Percentiles rank a stretch among this genome's conserved stretches.
phyloP scores from a whole-genome alignment of 2,797 vertebrate species.

The Darevskia mixta region DNA sequence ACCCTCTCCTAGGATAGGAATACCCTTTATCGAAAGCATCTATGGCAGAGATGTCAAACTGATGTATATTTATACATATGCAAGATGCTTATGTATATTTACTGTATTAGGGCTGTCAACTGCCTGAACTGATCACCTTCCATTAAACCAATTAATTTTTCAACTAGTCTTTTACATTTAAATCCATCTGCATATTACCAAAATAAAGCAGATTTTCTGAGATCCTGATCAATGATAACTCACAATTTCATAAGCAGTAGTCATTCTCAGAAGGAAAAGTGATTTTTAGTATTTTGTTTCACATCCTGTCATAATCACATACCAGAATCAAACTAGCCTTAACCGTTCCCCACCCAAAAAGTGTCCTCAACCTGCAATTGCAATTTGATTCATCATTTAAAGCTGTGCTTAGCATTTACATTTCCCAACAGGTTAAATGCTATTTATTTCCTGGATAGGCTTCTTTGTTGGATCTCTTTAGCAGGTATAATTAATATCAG shows the following conservation, averaged over 20 bases:
- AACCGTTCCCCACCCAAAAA: background rate
- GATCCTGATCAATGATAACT: background rate
- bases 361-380: background rate
- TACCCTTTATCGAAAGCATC: background rate
- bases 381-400: background rate
- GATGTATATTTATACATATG: background rate
- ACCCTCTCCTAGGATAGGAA: background rate
- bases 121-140: background rate
- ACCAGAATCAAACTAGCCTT: background rate
- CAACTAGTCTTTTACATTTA: background rate
- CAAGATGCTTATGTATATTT: background rate
- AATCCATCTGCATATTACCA: background rate
- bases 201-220: background rate
- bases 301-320: background rate
- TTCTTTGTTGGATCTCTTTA: background rate
- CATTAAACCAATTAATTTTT: background rate
- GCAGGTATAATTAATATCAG: background rate
- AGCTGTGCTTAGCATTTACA: background rate
- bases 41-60: background rate
- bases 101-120: background rate
- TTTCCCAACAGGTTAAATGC: background rate
- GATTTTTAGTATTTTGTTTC: background rate
- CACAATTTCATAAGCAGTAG: background rate
- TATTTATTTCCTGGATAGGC: constrained; percentile 6
- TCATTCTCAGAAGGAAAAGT: background rate